Evolutionary conservation across 1,140 invertebrate genomes (phyloP).

Genomic region (Choristoneura fumiferana): DNA sequence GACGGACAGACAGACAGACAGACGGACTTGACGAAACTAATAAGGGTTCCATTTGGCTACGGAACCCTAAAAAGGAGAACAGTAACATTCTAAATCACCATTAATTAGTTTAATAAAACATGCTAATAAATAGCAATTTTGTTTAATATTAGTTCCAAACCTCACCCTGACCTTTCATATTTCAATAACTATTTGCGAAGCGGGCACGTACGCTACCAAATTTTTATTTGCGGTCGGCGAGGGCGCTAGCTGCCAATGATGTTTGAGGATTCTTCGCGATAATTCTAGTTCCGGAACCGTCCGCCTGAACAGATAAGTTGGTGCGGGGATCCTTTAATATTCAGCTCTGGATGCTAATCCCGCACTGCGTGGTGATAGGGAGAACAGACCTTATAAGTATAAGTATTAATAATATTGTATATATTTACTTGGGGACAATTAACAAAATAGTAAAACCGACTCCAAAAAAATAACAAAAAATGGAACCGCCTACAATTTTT

Average conservation of each 20-base stretch:
- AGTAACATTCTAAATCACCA: background rate
- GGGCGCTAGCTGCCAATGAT: background rate
- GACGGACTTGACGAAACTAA: no score
- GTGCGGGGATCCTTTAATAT: background rate
- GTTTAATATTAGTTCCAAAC: background rate
- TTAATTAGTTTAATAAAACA: background rate
- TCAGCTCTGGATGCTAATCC: constrained; percentile 11
- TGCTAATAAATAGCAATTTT: background rate
- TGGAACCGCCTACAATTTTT: no score
- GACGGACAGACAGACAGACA: no score
- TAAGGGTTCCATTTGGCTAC: no score
- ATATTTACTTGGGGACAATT: background rate
- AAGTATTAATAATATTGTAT: background rate
- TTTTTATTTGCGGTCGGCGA: constrained; percentile 1
- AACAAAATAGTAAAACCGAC: background rate
- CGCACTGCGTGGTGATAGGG: constrained; percentile 1
- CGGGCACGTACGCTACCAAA: background rate
- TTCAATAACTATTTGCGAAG: constrained; percentile 15
- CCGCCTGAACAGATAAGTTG: background rate
- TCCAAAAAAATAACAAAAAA: no score
- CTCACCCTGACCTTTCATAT: constrained; percentile 1
- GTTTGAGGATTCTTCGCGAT: background rate
- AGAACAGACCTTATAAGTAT: background rate
- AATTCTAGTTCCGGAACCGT: background rate
- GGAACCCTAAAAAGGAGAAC: no score